These are phyloP conservation scores for Aix galericulata DNA, from an alignment of 2,113 vertebrate species.

Conservation along the genomic window DNA sequence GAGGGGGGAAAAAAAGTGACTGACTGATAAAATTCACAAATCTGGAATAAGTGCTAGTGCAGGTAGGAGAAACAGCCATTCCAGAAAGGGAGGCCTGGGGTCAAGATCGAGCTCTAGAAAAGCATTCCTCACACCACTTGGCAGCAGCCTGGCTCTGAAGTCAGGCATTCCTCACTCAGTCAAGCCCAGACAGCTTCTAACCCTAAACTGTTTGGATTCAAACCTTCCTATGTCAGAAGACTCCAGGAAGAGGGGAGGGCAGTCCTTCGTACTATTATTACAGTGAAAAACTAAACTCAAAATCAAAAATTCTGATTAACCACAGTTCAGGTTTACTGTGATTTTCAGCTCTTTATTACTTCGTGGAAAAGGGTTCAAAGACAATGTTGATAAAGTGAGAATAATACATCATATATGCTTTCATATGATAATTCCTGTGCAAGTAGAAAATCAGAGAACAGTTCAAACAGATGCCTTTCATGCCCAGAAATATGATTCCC, in stretches of 20 bases:
- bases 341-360: not conserved
- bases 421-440: conserved; percentile 15
- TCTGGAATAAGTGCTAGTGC: not conserved
- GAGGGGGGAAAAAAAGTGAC: too few relatives aligned
- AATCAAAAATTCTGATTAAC: not conserved
- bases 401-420: not conserved
- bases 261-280: not conserved
- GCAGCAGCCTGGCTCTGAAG: not conserved
- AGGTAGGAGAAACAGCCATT: not conserved
- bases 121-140: not conserved
- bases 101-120: not conserved
- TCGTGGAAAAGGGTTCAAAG: not conserved
- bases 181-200: not conserved
- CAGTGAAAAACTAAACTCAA: not conserved
- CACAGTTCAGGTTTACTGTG: not conserved
- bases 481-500: conserved; percentile 52
- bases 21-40: not conserved
- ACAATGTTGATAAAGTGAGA: not conserved
- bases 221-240: not conserved
- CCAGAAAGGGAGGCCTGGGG: not conserved
- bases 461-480: conserved; percentile 44
- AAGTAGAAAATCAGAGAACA: conserved; percentile 32
- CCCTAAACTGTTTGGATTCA: not conserved
- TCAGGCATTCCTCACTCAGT: not conserved
- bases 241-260: not conserved